These are phyloP conservation scores for Pardalotus punctatus DNA, from an alignment of 2,113 vertebrate species.

Conservation along the genomic window DNA sequence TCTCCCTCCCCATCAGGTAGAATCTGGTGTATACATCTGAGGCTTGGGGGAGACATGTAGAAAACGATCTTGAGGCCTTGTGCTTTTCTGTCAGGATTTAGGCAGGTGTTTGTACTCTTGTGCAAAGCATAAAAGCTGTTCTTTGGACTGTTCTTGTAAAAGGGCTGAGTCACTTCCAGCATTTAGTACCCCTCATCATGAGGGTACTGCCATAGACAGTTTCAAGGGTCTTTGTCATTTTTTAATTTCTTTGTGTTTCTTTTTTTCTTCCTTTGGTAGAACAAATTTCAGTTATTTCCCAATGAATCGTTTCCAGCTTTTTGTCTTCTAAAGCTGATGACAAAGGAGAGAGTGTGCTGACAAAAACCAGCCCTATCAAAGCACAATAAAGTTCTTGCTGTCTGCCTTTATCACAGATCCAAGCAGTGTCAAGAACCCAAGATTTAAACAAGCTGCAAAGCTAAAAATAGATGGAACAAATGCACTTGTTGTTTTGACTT, in stretches of 20 bases:
- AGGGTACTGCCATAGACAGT: not conserved
- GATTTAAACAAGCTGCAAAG: slow-evolving; percentile 27
- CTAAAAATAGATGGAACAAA: slow-evolving; percentile 53
- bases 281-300: not conserved
- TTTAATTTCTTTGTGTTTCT: not conserved
- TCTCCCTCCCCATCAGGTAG: not conserved
- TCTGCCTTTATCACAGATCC: slow-evolving; percentile 42
- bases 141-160: not conserved
- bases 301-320: not conserved
- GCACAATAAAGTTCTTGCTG: not conserved
- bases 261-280: not conserved
- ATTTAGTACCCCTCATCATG: not conserved
- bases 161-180: not conserved
- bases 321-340: slow-evolving; percentile 4
- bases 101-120: not conserved
- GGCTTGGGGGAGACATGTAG: not conserved
- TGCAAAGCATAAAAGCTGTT: not conserved
- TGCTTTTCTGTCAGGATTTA: not conserved
- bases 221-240: not conserved
- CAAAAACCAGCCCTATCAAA: slow-evolving; percentile 34
- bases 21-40: not conserved
- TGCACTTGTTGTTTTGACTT: slow-evolving; percentile 16
- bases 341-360: slow-evolving; percentile 23
- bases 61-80: not conserved
- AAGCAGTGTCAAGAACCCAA: slow-evolving; percentile 9